phyloP scores from a whole-genome alignment of 2,888 invertebrate genomes.

The Graphium colonna region DNA sequence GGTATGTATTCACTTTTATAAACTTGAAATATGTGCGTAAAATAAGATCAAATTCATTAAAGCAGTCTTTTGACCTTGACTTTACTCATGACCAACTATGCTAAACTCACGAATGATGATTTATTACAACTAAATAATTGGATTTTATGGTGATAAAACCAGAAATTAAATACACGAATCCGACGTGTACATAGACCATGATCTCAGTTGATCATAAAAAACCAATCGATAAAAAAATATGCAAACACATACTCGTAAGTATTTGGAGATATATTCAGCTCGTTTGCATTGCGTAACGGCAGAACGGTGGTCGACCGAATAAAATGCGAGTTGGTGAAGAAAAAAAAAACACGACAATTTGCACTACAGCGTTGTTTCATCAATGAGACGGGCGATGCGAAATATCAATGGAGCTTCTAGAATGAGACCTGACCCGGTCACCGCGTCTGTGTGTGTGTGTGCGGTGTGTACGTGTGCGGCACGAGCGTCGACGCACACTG shows the following conservation, averaged over 20 bases:
- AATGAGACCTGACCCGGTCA: constrained; percentile 70
- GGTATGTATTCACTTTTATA: too few relatives aligned
- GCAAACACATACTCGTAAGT: background rate
- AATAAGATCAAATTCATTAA: too few relatives aligned
- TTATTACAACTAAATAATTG: too few relatives aligned
- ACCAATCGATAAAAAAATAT: background rate
- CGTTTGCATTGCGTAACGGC: background rate
- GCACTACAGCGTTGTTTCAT: constrained; percentile 42
- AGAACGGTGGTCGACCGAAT: background rate
- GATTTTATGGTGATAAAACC: too few relatives aligned
- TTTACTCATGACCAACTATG: too few relatives aligned
- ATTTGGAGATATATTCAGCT: too few relatives aligned
- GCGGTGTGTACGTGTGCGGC: constrained; percentile 36
- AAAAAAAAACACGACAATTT: constrained; percentile 12
- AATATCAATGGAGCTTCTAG: constrained; percentile 74
- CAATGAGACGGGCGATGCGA: constrained; percentile 66
- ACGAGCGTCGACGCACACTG: background rate
- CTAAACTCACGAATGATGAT: too few relatives aligned
- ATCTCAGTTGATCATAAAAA: background rate
- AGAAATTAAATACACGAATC: too few relatives aligned
- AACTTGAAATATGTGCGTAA: too few relatives aligned
- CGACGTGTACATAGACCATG: too few relatives aligned
- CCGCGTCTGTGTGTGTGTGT: constrained; percentile 49
- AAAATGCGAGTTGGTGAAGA: background rate
- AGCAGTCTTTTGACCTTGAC: constrained; percentile 29